Conservation (phyloP, 2,888 invertebrate species). For the Dolichopus griseipennis region DNA sequence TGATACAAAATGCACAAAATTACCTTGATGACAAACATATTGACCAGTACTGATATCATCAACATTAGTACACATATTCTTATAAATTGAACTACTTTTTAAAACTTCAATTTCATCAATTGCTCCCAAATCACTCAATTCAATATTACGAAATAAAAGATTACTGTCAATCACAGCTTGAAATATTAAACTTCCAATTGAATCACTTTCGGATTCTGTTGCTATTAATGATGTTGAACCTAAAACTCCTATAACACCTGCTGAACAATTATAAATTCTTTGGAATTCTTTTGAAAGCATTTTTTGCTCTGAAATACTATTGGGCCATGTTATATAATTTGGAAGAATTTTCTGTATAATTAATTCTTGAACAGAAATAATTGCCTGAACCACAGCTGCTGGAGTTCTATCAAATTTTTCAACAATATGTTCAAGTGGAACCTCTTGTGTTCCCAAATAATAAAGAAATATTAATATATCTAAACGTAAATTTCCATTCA, state of each 20-base stretch:
- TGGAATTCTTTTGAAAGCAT: not conserved
- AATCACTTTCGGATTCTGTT: not conserved
- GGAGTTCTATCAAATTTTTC: conserved; percentile 1
- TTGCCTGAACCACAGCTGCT: not conserved
- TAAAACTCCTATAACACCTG: not conserved
- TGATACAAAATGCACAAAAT: not conserved
- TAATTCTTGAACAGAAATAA: not conserved
- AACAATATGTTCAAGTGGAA: conserved; percentile 1
- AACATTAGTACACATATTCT: not conserved
- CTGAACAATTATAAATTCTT: not conserved
- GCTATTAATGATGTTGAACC: not conserved
- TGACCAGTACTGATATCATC: not conserved
- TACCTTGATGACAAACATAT: conserved; percentile 1
- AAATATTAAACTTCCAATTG: conserved; percentile 6
- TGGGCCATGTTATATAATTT: not conserved
- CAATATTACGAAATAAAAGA: not conserved
- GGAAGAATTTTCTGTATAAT: not conserved
- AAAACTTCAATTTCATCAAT: conserved; percentile 3
- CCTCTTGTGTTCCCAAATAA: not conserved
- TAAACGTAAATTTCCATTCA: not conserved
- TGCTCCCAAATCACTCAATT: not conserved
- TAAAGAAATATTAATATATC: not conserved
- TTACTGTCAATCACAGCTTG: not conserved
- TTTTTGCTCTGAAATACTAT: conserved; percentile 2
- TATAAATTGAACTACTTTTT: conserved; percentile 1